Base-by-base conservation (phyloP, 2,888 invertebrate species). In the Altica lythri region DNA sequence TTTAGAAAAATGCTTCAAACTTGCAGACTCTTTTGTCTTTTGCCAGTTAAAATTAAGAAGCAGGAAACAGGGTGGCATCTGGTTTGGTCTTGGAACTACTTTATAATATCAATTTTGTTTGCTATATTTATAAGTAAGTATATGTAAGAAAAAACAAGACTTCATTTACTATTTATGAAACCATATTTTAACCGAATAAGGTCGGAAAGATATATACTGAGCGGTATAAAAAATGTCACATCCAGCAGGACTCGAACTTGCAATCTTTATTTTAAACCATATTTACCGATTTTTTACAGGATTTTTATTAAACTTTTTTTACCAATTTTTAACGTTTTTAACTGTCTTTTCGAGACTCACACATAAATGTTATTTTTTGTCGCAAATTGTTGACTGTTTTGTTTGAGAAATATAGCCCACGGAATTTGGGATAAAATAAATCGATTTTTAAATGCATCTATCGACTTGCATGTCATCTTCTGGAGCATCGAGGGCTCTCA, bases 21-120 rank as follows among this genome's bases (percentile, higher is more conserved):
- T 22, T 5, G 22, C 22, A 34, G 14, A 55, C n/a, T 18, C 14
- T 46, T 32, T 35, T 34, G 46, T 18, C n/a, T 46, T 8, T 19
- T 46, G 6, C 46, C 46, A 8, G 19, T 46, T 5, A 25, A 6
- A 8, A 25, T 46, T 5, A 22, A 10, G 6, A 18, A 46, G n/a
- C 12, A 13, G 13, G 27, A 1, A 1, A 8, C 8, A 12, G 14
- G n/a, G 6, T 9, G 3, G 1, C 5, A 13, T 14, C 9, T 46
- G 4, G 2, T 8, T 1, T 46, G 46, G 46, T 46, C 46, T 6
- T 25, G 46, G 35, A 35, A 8, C 2, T 25, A 35, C 16, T 46
- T 22, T 10, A 1, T 22, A 14, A 14, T 46, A 8, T 34, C 25
- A 22, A 25, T 46, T 9, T 9, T 13, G n/a, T 12, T 32, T n/a